phyloP scores from a whole-genome alignment of 2,797 vertebrate species.

The Pelochelys cantorii region DNA sequence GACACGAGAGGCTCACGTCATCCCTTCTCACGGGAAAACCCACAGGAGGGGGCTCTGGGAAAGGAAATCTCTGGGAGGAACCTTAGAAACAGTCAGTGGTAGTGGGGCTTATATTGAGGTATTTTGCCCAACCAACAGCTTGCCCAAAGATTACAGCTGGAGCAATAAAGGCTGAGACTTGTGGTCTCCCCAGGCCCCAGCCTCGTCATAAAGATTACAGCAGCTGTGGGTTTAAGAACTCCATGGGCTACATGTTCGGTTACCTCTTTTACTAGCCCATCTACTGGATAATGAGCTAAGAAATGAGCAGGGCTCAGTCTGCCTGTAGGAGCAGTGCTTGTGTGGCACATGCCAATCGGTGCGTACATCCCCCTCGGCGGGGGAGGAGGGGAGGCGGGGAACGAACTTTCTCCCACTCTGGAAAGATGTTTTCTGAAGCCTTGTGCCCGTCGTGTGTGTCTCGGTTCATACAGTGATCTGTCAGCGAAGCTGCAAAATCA shows the following conservation, averaged over 20 bases:
- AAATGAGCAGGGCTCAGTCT: background rate
- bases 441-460: background rate
- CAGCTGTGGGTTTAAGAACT: background rate
- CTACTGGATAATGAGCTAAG: background rate
- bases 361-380: background rate
- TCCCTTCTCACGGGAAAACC: background rate
- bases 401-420: background rate
- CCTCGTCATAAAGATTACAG: background rate
- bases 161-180: background rate
- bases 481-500: background rate
- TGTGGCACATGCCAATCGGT: background rate
- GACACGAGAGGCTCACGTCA: background rate
- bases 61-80: background rate
- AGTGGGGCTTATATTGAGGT: background rate
- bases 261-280: background rate
- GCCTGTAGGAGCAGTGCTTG: background rate
- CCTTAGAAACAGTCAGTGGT: background rate
- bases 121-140: background rate
- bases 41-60: background rate
- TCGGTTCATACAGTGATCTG: background rate
- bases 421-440: accelerated
- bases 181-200: background rate
- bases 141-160: background rate
- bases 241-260: too few species aligned
- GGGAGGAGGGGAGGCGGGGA: background rate